Conservation (phyloP, 2,888 invertebrate species). For the Latheticus oryzae region DNA sequence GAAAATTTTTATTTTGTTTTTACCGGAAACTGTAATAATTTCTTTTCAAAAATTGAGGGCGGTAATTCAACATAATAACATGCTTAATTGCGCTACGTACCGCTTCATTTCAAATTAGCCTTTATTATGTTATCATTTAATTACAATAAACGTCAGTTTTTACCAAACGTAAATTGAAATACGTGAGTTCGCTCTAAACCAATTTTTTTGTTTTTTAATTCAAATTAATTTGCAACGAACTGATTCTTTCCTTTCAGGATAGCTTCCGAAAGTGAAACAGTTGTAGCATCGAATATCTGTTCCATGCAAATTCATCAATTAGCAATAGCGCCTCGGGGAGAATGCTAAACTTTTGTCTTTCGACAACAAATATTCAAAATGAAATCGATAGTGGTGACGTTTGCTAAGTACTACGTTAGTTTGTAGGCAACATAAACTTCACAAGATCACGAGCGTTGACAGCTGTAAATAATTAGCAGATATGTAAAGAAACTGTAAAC, state of each 20-base stretch:
- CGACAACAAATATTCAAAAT: slow-evolving; percentile 10
- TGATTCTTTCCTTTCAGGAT: no score
- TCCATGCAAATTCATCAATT: slow-evolving; percentile 10
- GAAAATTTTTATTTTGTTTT: slow-evolving; percentile 3
- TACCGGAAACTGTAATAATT: slow-evolving; percentile 9
- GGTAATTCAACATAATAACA: slow-evolving; percentile 15
- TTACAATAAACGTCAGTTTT: slow-evolving; percentile 16
- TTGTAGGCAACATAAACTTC: slow-evolving; percentile 9
- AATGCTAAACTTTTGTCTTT: no score
- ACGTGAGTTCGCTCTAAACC: no score
- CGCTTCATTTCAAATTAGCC: slow-evolving; percentile 25
- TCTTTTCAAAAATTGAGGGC: background rate
- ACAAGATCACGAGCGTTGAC: slow-evolving; percentile 22
- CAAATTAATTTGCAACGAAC: background rate
- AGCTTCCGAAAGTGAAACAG: slow-evolving; percentile 8
- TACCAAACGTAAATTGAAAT: slow-evolving; percentile 23
- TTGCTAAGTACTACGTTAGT: slow-evolving; percentile 1
- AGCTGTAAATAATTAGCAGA: slow-evolving; percentile 39
- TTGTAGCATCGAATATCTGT: slow-evolving; percentile 1
- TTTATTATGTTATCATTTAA: slow-evolving; percentile 33
- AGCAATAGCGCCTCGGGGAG: slow-evolving; percentile 7
- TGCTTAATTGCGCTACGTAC: slow-evolving; percentile 21
- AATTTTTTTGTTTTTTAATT: slow-evolving; percentile 1
- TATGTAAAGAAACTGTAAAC: slow-evolving; percentile 39
- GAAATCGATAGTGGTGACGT: slow-evolving; percentile 7